These are phyloP conservation scores for Callopanchax toddi DNA, from an alignment of 2,113 vertebrate genomes.

Conservation along the genomic window DNA sequence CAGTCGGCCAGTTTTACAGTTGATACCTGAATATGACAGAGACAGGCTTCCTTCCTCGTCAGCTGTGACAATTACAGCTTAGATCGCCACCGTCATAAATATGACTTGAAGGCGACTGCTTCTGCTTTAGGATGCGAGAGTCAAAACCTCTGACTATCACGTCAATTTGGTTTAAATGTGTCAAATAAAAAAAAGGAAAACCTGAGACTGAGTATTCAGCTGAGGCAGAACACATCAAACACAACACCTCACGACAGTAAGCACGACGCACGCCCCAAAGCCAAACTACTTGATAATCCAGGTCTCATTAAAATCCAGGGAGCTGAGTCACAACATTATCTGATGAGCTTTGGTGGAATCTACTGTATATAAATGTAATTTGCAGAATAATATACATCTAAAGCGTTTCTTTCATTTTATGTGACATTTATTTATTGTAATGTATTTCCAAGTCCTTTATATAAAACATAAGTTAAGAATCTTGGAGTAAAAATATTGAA, in stretches of 20 bases:
- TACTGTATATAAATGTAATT: too few species aligned
- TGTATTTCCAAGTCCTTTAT: too few species aligned
- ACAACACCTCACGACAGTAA: conserved; percentile 40
- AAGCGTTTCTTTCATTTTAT: too few species aligned
- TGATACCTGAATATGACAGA: conserved; percentile 6
- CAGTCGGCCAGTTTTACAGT: not conserved
- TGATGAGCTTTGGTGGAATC: not conserved
- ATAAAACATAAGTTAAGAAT: too few species aligned
- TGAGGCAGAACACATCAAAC: conserved; percentile 31
- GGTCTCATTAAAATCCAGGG: conserved; percentile 44
- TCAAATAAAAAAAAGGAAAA: conserved; percentile 28
- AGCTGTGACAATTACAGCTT: not conserved
- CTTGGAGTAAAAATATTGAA: too few species aligned
- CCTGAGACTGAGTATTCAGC: conserved; percentile 19
- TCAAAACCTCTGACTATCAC: not conserved
- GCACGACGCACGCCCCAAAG: conserved; percentile 44
- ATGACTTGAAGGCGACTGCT: not conserved
- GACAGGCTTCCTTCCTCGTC: not conserved
- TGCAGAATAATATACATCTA: too few species aligned
- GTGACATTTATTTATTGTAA: too few species aligned
- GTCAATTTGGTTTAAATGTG: not conserved
- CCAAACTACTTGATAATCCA: conserved; percentile 48
- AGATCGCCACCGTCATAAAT: not conserved
- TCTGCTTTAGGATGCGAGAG: not conserved
- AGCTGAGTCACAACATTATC: not conserved